Conservation (phyloP, 2,888 invertebrate species). For the Cephus spinipes region DNA sequence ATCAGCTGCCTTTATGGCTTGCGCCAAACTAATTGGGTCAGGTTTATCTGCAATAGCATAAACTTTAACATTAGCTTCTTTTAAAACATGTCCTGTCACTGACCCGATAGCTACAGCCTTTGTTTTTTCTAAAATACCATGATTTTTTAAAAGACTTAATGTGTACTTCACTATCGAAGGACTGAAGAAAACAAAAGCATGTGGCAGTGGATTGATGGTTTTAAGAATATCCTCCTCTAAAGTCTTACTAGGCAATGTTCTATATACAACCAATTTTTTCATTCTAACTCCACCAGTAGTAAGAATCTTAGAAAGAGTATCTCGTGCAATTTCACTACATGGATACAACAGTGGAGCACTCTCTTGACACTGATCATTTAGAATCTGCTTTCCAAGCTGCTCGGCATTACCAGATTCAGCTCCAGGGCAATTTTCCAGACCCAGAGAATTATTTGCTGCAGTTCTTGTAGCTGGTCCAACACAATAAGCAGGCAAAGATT, state of each 20-base stretch:
- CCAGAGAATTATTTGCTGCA: conserved; percentile 43
- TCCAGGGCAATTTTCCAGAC: conserved; percentile 47
- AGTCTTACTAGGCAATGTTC: conserved; percentile 49
- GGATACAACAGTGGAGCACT: conserved; percentile 54
- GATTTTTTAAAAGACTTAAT: conserved; percentile 33
- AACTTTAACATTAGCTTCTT: conserved; percentile 40
- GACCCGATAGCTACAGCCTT: conserved; percentile 60
- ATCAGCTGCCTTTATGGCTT: conserved; percentile 40
- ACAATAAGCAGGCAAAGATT: conserved; percentile 50
- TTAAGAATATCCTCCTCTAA: conserved; percentile 45
- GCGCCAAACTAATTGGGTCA: conserved; percentile 50
- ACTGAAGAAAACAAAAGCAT: conserved; percentile 60
- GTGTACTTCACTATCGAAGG: conserved; percentile 56
- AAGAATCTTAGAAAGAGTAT: conserved; percentile 51
- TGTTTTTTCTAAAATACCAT: conserved; percentile 31
- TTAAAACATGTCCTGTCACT: conserved; percentile 53
- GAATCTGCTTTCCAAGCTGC: conserved; percentile 48
- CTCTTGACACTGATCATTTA: conserved; percentile 27
- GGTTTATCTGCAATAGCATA: conserved; percentile 55
- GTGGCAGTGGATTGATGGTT: conserved; percentile 32
- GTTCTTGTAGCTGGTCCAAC: conserved; percentile 57
- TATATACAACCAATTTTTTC: conserved; percentile 51
- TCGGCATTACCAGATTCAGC: conserved; percentile 57
- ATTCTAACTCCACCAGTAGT: conserved; percentile 37
- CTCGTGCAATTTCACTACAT: conserved; percentile 59